Base-by-base conservation (phyloP, 2,113 vertebrate species). In the Gymnarchus niloticus region DNA sequence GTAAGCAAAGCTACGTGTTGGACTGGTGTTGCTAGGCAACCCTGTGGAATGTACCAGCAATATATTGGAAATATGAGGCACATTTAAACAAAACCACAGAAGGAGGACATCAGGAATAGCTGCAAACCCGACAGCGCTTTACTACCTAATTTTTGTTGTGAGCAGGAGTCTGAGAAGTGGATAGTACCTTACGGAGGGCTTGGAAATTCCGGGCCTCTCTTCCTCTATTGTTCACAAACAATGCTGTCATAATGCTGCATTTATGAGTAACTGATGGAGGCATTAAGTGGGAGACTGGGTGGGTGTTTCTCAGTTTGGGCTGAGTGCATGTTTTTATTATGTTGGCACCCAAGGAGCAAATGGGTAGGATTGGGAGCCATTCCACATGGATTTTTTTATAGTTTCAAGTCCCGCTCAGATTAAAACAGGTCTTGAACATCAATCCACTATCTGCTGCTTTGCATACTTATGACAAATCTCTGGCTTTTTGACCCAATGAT, bases 11-110 rank as follows among this genome's bases (percentile, higher is more conserved):
- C 76, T 48, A 19, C n/a, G 76, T 48, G 76, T 46, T 48, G 76
- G 76, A 78, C 76, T 78, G 76, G 76, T 19, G 76, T 78, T 78
- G 76, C 76, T 78, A 78, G 76, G 76, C 76, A 78, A 78, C 76
- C 37, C 76, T 14, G 41, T 48, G 76, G 44, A 78, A 78, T 78
- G 76, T n/a, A 48, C 76, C 76, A 78, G 76, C 23, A 78, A 78
- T 44, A 78, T 44, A 46, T n/a, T 8, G 44, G 41, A 78, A 78
- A 46, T 78, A 78, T 48, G 76, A 44, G 44, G 44, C 44, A 48
- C 41, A 78, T 78, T 48, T 78, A 77, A 25, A 61, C 21, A 25
- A 61, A 61, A 59, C 14, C 3, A 3, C 19, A n/a, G 44, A 78
- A 48, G 44, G 41, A 41, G 9, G 10, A 78, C 44, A 7, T 78